A percentile compares a stretch with the other conserved stretches of the same genome.
These are phyloP conservation scores for Ancistrus triradiatus DNA, from an alignment of 2,113 vertebrate genomes.

Conservation along the genomic window DNA sequence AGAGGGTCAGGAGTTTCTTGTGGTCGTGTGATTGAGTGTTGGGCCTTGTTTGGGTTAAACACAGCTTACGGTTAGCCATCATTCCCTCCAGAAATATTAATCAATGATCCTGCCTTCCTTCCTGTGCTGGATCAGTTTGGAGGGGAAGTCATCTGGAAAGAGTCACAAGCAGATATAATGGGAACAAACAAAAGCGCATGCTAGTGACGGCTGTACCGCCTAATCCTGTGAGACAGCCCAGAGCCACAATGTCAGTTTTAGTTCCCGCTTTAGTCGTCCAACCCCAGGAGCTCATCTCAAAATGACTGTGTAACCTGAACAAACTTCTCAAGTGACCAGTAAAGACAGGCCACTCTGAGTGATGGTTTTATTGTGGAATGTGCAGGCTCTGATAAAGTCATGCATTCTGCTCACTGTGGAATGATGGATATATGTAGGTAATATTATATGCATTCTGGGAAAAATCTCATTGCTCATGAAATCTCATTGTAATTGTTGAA, in stretches of 20 bases:
- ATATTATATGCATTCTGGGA: conserved; percentile 1
- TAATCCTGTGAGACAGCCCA: conserved; percentile 75
- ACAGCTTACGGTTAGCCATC: conserved; percentile 69
- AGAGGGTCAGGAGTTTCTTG: conserved; percentile 34
- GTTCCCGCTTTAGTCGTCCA: conserved; percentile 64
- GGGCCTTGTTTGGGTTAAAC: conserved; percentile 49
- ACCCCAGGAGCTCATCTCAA: conserved; percentile 53
- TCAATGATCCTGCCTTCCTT: conserved; percentile 69
- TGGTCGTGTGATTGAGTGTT: conserved; percentile 51
- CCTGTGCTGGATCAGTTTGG: conserved; percentile 64
- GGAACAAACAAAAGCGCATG: conserved; percentile 66
- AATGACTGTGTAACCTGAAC: conserved; percentile 63
- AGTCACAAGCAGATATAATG: conserved; percentile 72
- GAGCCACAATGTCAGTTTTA: conserved; percentile 74
- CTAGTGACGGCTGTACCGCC: conserved; percentile 70
- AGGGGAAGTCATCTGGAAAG: conserved; percentile 76
- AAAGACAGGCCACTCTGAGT: conserved; percentile 39
- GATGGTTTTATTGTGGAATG: conserved; percentile 22
- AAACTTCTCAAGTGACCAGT: conserved; percentile 56
- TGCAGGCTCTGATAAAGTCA: background rate
- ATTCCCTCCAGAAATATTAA: conserved; percentile 77
- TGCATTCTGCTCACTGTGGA: conserved; percentile 15
- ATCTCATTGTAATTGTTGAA: too few relatives aligned
- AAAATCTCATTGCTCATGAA: too few relatives aligned
- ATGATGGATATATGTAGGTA: conserved; percentile 18